Evolutionary conservation across 2,113 vertebrate genomes (phyloP).

Genomic region (Myotis davidii): DNA sequence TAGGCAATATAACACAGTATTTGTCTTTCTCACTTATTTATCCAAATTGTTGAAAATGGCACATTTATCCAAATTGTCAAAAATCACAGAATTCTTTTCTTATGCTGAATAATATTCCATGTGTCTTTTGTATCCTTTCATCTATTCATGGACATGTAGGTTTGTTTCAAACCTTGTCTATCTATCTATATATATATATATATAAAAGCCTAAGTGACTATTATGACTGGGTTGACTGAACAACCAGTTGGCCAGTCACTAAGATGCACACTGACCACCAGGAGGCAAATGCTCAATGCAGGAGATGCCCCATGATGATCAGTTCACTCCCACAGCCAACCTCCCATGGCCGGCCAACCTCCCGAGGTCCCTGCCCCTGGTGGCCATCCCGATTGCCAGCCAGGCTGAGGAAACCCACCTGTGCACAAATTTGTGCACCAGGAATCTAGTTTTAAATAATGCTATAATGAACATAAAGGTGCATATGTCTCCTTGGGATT

Average conservation of each 20-base stretch:
- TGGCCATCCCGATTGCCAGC: rapidly evolving
- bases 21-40: neutral
- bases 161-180: neutral
- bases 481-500: neutral
- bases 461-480: neutral
- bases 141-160: neutral
- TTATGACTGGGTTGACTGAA: too few relatives aligned
- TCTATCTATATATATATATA: too few relatives aligned
- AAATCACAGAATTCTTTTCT: neutral
- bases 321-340: too few relatives aligned
- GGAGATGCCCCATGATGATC: too few relatives aligned
- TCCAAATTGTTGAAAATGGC: neutral
- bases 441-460: neutral
- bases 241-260: too few relatives aligned
- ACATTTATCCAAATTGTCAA: neutral
- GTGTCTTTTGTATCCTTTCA: neutral
- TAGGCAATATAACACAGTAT: neutral
- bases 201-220: too few relatives aligned
- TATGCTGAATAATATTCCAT: neutral
- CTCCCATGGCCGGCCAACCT: too few relatives aligned
- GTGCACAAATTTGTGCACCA: too few relatives aligned
- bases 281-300: too few relatives aligned
- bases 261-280: too few relatives aligned
- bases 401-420: too few relatives aligned
- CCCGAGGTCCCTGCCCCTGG: too few relatives aligned